These are phyloP conservation scores for Crotophaga sulcirostris DNA, from an alignment of 2,113 vertebrate species.

Conservation along the genomic window DNA sequence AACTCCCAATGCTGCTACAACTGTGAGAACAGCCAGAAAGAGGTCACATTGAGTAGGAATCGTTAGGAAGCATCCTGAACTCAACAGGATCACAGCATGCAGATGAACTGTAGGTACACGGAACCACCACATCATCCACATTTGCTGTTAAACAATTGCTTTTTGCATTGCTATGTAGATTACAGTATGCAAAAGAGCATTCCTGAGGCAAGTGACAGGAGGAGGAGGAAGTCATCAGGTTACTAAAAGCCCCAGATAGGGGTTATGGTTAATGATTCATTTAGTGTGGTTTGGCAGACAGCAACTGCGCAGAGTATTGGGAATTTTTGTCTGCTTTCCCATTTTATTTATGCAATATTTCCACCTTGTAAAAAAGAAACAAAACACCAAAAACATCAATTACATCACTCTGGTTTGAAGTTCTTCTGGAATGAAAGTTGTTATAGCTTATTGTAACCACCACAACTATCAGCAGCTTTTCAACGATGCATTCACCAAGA, in stretches of 20 bases:
- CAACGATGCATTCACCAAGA: not conserved
- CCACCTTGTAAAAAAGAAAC: constrained; percentile 2
- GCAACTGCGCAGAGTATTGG: not conserved
- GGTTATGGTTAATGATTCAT: constrained; percentile 35
- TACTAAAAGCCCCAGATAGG: constrained; percentile 1
- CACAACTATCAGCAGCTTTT: constrained; percentile 4
- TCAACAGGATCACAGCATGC: constrained; percentile 15
- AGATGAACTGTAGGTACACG: not conserved
- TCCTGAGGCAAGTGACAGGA: constrained; percentile 74
- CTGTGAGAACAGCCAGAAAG: not conserved
- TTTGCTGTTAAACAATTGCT: not conserved
- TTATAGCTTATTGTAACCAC: not conserved
- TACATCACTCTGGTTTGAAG: not conserved
- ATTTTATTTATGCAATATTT: not conserved
- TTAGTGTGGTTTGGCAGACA: constrained; percentile 26
- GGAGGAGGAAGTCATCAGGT: constrained; percentile 50
- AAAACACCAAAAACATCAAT: not conserved
- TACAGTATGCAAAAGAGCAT: constrained; percentile 55
- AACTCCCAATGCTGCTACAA: not conserved
- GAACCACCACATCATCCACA: not conserved
- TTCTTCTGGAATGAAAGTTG: constrained; percentile 10
- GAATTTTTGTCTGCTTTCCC: not conserved
- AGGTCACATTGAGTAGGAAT: not conserved
- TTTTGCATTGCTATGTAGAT: constrained; percentile 18
- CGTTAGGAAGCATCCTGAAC: not conserved